Conservation (phyloP, 2,113 vertebrate species). For the Trematocara variabile region DNA sequence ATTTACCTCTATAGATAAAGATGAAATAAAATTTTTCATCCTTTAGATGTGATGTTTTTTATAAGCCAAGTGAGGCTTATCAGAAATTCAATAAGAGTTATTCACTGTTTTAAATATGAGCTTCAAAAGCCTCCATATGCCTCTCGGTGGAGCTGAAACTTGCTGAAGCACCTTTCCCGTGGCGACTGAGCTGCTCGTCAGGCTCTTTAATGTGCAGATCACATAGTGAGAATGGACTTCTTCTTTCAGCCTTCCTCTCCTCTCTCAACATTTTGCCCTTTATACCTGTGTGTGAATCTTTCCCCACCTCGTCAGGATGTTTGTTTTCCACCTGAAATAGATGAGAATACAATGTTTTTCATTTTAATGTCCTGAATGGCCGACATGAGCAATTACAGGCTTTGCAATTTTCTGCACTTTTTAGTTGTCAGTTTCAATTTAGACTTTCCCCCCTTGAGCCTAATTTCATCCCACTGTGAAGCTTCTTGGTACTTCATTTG, state of each 20-base stretch:
- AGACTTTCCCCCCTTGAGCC: not conserved
- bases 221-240: not conserved
- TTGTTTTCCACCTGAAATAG: constrained; percentile 32
- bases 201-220: constrained; percentile 59
- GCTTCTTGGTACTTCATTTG: not conserved
- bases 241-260: not conserved
- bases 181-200: not conserved
- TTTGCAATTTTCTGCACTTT: not conserved
- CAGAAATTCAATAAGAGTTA: not conserved
- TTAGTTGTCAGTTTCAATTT: not conserved
- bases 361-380: not conserved
- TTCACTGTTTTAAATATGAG: constrained; percentile 47
- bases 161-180: not conserved
- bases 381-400: not conserved
- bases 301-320: not conserved
- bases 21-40: not conserved
- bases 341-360: not conserved
- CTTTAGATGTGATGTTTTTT: not conserved
- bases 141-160: not conserved
- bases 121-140: constrained; percentile 24
- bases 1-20: not conserved
- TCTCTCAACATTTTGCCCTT: not conserved
- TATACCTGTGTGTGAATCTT: not conserved
- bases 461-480: not conserved
- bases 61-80: not conserved